Conservation (phyloP, 2,888 invertebrate species). For the Zaprionus obscuricornis region DNA sequence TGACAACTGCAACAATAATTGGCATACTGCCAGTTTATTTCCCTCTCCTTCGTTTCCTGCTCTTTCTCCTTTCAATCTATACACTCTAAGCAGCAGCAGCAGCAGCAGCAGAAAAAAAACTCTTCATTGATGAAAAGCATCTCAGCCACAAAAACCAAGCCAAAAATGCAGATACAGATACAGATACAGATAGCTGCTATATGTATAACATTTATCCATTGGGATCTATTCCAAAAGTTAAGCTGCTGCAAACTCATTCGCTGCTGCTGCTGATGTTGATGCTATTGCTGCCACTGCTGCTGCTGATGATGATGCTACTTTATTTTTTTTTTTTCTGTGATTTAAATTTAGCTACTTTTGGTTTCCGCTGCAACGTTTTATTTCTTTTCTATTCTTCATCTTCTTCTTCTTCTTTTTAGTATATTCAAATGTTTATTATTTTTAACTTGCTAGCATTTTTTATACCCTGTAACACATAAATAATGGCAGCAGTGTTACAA, state of each 20-base stretch:
- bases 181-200: conserved; percentile 15
- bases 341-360: conserved; percentile 73
- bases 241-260: conserved; percentile 48
- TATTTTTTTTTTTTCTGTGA: conserved; percentile 22
- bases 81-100: too few species aligned
- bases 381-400: conserved; percentile 3
- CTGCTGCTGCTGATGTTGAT: too few species aligned
- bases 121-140: conserved; percentile 73
- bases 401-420: not conserved
- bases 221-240: too few species aligned
- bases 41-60: too few species aligned
- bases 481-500: too few species aligned
- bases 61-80: too few species aligned
- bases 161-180: conserved; percentile 26
- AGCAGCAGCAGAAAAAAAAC: too few species aligned
- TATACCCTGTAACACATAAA: too few species aligned
- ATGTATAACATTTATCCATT: conserved; percentile 2
- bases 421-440: too few species aligned
- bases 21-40: conserved; percentile 62
- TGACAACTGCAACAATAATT: conserved; percentile 72
- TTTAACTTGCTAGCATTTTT: too few species aligned
- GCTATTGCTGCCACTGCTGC: conserved; percentile 1
- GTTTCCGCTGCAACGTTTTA: conserved; percentile 56
- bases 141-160: conserved; percentile 39
- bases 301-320: not conserved